Conservation (phyloP, 2,888 invertebrate genomes). For the Apamea crenata region DNA sequence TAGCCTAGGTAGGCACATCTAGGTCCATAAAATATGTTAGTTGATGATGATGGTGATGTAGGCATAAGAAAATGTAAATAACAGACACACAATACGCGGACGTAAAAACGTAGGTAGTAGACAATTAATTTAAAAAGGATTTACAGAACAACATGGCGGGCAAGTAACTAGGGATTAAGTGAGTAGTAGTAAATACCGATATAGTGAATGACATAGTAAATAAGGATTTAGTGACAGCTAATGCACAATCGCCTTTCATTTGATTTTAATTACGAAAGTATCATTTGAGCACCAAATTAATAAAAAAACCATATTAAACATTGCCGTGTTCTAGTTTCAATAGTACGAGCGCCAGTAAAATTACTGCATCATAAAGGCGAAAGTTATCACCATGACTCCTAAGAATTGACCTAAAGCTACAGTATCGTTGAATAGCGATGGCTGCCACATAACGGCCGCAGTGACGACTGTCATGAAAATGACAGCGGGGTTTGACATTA, state of each 20-base stretch:
- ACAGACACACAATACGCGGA: neutral
- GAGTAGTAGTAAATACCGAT: neutral
- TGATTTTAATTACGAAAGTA: neutral
- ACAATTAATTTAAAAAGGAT: neutral
- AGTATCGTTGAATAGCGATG: neutral
- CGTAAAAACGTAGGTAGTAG: neutral
- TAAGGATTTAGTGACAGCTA: neutral
- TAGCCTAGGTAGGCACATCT: neutral
- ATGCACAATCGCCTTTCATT: neutral
- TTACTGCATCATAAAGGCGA: neutral
- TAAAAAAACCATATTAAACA: neutral
- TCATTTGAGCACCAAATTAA: neutral
- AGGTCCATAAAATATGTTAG: neutral
- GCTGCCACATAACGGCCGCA: neutral
- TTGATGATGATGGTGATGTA: neutral
- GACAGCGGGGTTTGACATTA: neutral
- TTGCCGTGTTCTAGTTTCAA: slow-evolving; percentile 10
- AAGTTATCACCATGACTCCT: neutral
- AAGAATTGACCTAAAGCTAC: neutral
- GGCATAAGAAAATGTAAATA: slow-evolving; percentile 10
- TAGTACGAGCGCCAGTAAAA: neutral
- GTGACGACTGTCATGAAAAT: neutral
- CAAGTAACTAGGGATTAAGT: neutral
- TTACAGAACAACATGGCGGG: neutral
- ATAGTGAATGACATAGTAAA: neutral